A percentile compares a stretch with the other conserved stretches of the same genome.
These are phyloP conservation scores for Takifugu flavidus DNA, from an alignment of 2,113 vertebrate genomes.

Conservation along the genomic window DNA sequence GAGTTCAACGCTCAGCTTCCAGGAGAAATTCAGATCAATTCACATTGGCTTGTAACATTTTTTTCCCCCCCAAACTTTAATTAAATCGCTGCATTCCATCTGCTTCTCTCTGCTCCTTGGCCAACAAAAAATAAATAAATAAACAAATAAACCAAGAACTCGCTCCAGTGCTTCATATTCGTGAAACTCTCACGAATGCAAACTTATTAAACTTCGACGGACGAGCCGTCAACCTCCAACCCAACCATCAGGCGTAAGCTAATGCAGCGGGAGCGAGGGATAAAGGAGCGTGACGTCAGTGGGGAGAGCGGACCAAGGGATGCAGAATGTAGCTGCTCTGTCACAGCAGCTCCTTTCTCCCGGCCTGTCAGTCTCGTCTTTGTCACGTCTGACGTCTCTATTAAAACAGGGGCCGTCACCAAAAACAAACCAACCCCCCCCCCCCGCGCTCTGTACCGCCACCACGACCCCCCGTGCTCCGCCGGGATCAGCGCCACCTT, in stretches of 20 bases:
- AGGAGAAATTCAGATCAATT: too few relatives aligned
- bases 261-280: conserved; percentile 36
- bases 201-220: too few relatives aligned
- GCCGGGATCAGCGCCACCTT: conserved; percentile 55
- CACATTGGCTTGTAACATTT: too few relatives aligned
- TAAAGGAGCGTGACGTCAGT: conserved; percentile 36
- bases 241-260: conserved; percentile 45
- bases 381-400: conserved; percentile 79
- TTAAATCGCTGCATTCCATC: too few relatives aligned
- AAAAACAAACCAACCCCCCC: conserved; percentile 21
- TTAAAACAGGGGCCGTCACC: conserved; percentile 69
- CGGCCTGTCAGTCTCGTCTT: conserved; percentile 74
- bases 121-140: too few relatives aligned
- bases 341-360: conserved; percentile 67
- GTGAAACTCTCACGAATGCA: too few relatives aligned
- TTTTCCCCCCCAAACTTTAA: too few relatives aligned
- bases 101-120: too few relatives aligned
- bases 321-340: conserved; percentile 47
- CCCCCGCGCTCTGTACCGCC: conserved; percentile 29
- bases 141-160: too few relatives aligned
- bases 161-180: too few relatives aligned
- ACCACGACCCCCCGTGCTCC: conserved; percentile 64
- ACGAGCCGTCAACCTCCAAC: conserved; percentile 20
- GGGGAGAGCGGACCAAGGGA: conserved; percentile 37
- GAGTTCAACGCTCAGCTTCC: too few relatives aligned